A percentile compares a stretch with the other conserved stretches of the same genome.
Conservation (phyloP, 2,888 invertebrate species). For the Cantharis rustica region DNA sequence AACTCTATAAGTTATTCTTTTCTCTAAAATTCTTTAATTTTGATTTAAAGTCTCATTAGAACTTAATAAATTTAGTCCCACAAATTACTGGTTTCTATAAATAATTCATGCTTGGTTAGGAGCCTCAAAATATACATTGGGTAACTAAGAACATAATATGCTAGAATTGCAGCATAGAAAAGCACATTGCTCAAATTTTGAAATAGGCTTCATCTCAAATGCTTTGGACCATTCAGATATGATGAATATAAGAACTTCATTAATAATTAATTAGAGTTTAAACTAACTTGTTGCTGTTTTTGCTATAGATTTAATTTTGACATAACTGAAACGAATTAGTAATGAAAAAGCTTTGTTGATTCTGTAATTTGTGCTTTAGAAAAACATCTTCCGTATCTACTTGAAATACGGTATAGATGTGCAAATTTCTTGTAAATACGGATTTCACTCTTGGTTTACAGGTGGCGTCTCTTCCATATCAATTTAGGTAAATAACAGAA, state of each 20-base stretch:
- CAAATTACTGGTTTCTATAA: neutral
- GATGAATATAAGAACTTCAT: neutral
- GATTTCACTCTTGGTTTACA: neutral
- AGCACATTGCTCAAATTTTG: neutral
- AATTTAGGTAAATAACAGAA: neutral
- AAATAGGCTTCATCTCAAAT: neutral
- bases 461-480: neutral
- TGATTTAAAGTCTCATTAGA: neutral
- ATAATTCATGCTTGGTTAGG: neutral
- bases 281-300: neutral
- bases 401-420: neutral
- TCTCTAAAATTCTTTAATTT: neutral
- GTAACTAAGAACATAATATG: neutral
- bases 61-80: neutral
- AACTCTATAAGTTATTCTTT: neutral
- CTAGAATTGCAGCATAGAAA: neutral
- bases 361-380: neutral
- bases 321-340: neutral
- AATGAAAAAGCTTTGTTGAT: neutral
- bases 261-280: neutral
- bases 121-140: neutral
- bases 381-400: neutral
- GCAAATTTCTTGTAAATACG: neutral
- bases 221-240: neutral
- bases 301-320: neutral